Evolutionary conservation across 2,113 vertebrate species (phyloP), one percentile per base, ranked within the genome.

Genomic region (Laticauda colubrina): DNA sequence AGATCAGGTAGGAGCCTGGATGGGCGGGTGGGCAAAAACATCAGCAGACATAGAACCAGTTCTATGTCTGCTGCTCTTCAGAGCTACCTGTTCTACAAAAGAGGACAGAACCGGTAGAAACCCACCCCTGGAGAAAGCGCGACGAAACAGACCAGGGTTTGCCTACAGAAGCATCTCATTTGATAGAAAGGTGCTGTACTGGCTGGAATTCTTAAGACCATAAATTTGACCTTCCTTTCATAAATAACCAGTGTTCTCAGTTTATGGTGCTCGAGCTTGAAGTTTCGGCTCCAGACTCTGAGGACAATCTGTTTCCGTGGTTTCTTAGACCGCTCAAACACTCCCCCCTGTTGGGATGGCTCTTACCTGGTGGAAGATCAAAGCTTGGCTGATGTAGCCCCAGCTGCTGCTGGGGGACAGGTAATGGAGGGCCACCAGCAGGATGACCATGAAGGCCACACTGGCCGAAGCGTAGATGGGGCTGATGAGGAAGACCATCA

Each of bases 401-500:
- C 99, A 99, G 96, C 98, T 98, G 97, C 98, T 98, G 93, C 98
- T 98, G 89, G 98, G 98, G 0, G 98, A 98, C 89, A 98, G 98
- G 96, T 99, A 99, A 97, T 99, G 98, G 90, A 99, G 98, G 26
- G 98, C 97, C 1, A 99, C 97, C 18, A 99, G 98, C 54, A 99
- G 97, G 87, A 99, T 57, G 75, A 99, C 97, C 96, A 99, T 98
- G 96, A 99, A 98, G 94, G 98, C 98, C 90, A 99, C 97, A 94
- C 98, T 99, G 7, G 97, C 98, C 0, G 98, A 99, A 93, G 98
- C 98, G 0, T 99, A 98, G 97, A 99, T 98, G 0, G 98, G 97
- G 90, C 98, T 98, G 95, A 99, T 99, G 87, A 99, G 98, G 96
- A 99, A 99, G 98, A 99, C 98, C 98, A 99, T 99, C 95, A 98